These are phyloP conservation scores for Boloria euphrosyne DNA, from an alignment of 2,888 invertebrate species.

Conservation along the genomic window DNA sequence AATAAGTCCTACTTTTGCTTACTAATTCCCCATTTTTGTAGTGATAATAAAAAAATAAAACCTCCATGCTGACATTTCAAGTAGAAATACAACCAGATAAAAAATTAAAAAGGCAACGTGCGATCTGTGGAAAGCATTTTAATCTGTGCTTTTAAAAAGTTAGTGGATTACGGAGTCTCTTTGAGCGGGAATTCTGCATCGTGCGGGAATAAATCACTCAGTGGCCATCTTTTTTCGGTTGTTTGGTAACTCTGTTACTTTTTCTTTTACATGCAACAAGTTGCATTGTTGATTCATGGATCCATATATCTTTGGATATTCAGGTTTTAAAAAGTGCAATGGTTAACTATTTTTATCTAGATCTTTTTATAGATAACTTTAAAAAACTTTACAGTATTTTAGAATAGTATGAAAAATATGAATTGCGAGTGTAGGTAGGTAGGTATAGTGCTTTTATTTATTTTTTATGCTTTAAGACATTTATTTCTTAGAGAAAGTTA, in stretches of 20 bases:
- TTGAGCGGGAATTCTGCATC: conserved; percentile 29
- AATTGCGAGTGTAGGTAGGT: no score
- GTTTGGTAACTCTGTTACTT: conserved; percentile 34
- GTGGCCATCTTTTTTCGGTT: conserved; percentile 42
- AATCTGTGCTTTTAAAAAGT: conserved; percentile 27
- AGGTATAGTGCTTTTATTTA: no score
- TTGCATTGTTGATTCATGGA: conserved; percentile 33
- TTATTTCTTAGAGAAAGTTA: no score
- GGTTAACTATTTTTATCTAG: background rate
- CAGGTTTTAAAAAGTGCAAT: conserved; percentile 9
- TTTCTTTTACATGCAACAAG: conserved; percentile 46
- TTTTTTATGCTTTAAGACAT: no score
- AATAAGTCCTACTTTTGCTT: background rate
- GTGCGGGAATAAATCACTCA: conserved; percentile 41
- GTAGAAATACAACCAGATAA: conserved; percentile 11
- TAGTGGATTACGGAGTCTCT: conserved; percentile 25
- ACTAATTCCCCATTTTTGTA: background rate
- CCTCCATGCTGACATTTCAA: conserved; percentile 1
- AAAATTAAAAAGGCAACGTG: conserved; percentile 19
- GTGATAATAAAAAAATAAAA: conserved; percentile 12
- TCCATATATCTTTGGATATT: conserved; percentile 17
- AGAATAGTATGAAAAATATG: no score
- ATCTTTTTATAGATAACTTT: background rate
- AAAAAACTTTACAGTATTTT: background rate
- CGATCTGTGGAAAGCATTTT: conserved; percentile 24